phyloP scores from a whole-genome alignment of 2,888 invertebrate species.

The Agapostemon virescens region DNA sequence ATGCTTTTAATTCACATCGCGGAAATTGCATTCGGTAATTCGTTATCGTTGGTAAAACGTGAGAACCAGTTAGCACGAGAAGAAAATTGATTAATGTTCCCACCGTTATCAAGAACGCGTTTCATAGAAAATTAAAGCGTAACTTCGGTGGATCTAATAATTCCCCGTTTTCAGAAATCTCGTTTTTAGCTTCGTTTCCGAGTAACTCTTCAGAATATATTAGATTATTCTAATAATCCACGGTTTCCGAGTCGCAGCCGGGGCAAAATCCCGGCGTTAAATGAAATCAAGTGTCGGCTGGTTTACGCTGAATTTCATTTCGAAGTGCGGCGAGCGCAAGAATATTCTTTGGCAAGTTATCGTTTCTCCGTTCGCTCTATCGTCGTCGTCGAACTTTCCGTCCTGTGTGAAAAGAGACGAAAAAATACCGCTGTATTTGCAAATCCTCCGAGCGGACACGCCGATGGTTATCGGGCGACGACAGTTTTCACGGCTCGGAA shows the following conservation, averaged over 20 bases:
- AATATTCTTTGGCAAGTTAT: not conserved
- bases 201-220: not conserved
- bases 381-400: not conserved
- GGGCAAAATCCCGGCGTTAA: conserved; percentile 2
- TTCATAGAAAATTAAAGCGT: not conserved
- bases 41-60: not conserved
- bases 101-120: not conserved
- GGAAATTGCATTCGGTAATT: not conserved
- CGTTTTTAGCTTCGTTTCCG: conserved; percentile 17
- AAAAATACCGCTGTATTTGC: conserved; percentile 28
- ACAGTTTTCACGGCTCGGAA: conserved; percentile 44
- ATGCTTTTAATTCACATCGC: not conserved
- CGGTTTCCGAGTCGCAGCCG: not conserved
- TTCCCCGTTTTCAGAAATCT: conserved; percentile 8
- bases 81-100: not conserved
- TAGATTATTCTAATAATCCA: conserved; percentile 4
- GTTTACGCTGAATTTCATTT: conserved; percentile 15
- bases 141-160: conserved; percentile 2
- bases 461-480: conserved; percentile 46
- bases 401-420: not conserved
- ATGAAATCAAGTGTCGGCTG: conserved; percentile 23
- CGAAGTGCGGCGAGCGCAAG: conserved; percentile 6
- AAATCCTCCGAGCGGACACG: conserved; percentile 14
- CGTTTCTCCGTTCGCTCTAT: not conserved
- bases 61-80: not conserved